Base-by-base conservation (phyloP, 1,140 invertebrate species). In the Drepana arcuata region DNA sequence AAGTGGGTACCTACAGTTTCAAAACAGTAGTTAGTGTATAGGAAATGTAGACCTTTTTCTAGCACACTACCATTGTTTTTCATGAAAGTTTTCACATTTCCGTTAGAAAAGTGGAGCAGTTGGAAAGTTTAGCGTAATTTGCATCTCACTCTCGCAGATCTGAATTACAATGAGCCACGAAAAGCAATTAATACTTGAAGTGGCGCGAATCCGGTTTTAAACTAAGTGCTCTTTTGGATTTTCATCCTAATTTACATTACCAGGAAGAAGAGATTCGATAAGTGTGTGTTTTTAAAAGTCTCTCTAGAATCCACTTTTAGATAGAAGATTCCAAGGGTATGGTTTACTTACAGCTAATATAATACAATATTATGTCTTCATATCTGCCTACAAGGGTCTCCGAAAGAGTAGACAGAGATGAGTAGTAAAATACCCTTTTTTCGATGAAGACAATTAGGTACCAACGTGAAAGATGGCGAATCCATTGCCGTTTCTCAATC, bases 101-200 rank as follows among this genome's bases (percentile, higher is more conserved):
- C 53, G 63, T 63, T 75, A 67, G 69, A 73, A 69, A 71, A 74
- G 61, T 71, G 42, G 66, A 67, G 44, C 66, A 74, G 64, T 67
- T 47, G 60, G 46, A 57, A 75, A 75, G 60, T 73, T 78, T 72
- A 61, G 60, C 48, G 52, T 64, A 68, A 80, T 78, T 80, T 78
- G 73, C 72, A 80, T 80, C 70, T 68, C 58, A 48, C 57, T 73
- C 53, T 46, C 59, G 53, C 59, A 38, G 67, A 71, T 66, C 67
- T 71, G 69, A 75, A 75, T 80, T 52, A 78, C 75, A 75, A 78
- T 75, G 67, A 68, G 69, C 62, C 62, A 68, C 59, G 59, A 68
- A 74, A 80, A 78, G 69, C 73, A 75, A 80, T 80, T 78, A 80
- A 78, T 80, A 78, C 73, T 75, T 66, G 50, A 74, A 73, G 67